Base-by-base conservation (phyloP, 2,888 invertebrate species). In the Teleogryllus oceanicus region DNA sequence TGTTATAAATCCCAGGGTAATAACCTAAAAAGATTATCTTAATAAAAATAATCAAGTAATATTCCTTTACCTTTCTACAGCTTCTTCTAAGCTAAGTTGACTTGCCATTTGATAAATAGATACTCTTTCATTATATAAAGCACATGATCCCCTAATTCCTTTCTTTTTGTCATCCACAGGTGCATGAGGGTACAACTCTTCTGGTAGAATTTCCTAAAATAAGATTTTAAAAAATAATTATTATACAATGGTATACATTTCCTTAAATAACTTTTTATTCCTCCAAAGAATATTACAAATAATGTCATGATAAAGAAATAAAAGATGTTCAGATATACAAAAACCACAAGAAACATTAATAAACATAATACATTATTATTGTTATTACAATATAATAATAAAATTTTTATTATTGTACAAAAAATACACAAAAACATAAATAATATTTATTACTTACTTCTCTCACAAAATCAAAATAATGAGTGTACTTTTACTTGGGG, bases 141-240 rank as follows among this genome's bases (percentile, higher is more conserved):
- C 85, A 86, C 94, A 94, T 8, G 94, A 94, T 1, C 94, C 94
- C 84, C 89, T 88, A 2, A 91, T 87, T 2, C 88, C 87, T 80
- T 85, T 85, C 62, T 83, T 83, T 49, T 83, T 81, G 81, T 90
- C 89, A 50, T 90, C 88, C 13, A 94, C 86, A 1, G 91, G 88
- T 24, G 85, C 86, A 83, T 89, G 89, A 4, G 92, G 90, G 85
- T 94, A 94, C 79, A 91, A 89, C 82, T 92, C 89, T 78, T 88
- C 86, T 2, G 90, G 89, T 78, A 89, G 85, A 76, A 86, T 85
- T 20, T 88, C 87, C 89, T 90, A 76, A 84, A 82, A 84, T 81
- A 82, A 21, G 21, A 21, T 21, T 21, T 21, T 77, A 81, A 82
- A 80, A 83, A 78, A 80, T 78, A 21, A 51, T 79, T 1, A 74